Base-by-base conservation (phyloP, 2,888 invertebrate species). In the Criorhina ranunculi region DNA sequence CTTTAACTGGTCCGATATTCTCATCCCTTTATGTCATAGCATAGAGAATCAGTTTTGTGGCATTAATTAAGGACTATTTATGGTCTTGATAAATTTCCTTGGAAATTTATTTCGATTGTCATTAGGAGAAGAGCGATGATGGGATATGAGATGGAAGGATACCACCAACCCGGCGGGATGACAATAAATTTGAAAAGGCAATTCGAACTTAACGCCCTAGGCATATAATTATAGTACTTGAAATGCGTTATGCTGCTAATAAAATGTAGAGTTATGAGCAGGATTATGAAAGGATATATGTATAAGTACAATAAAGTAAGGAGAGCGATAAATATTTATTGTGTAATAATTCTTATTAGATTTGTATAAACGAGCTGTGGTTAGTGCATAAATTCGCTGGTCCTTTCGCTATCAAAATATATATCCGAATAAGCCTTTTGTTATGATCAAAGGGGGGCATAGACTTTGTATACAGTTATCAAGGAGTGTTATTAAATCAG, bases 51-150 rank as follows among this genome's bases (percentile, higher is more conserved):
- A 55, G 4, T 37, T 33, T 37, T 33, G 57, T 24, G 29, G 37
- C 57, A 59, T 60, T 69, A 73, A 78, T 78, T 78, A 83, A 55
- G 59, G 67, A 60, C 35, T 67, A 46, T 62, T 72, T 78, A 66
- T 62, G 53, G 40, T 8, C 44, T 19, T 24, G 59, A 59, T 62
- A 12, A 40, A 62, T 53, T 19, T 53, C 33, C 60, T 37, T 62
- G n/a, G n/a, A 33, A 46, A 59, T 73, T 51, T 60, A 73, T 73
- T 59, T 59, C 55, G 49, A 72, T 64, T 72, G 53, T 17, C 59
- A 40, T 70, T 51, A 70, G 40, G 46, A 46, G 46, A 49, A 40
- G 31, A 40, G 29, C 37, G 33, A 35, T 33, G 49, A 75, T 17
- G 33, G 46, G 35, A 46, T 40, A 46, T 37, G 66, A 17, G 64